phyloP scores from a whole-genome alignment of 1,140 invertebrate genomes.

The Drosophila grimshawi region DNA sequence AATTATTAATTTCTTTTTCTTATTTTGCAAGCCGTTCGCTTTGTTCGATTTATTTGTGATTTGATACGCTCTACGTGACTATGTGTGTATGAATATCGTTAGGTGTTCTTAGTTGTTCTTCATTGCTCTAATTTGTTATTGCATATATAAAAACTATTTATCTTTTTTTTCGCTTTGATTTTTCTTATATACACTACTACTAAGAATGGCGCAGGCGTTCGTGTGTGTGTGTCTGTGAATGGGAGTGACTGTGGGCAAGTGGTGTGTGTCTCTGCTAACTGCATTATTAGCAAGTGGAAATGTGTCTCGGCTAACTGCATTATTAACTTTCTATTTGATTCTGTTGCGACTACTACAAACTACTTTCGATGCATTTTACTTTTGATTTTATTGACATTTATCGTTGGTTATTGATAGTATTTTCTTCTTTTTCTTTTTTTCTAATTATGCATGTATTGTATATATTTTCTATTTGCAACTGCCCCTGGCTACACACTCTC shows the following conservation, averaged over 20 bases:
- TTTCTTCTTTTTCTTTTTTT: constrained; percentile 10
- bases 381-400: constrained; percentile 81
- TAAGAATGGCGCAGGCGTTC: constrained; percentile 56
- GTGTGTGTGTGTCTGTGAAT: constrained; percentile 36
- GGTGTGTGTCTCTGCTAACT: constrained; percentile 3
- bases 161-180: constrained; percentile 41
- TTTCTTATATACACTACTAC: constrained; percentile 73
- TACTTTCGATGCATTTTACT: constrained; percentile 77
- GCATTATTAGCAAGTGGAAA: too few relatives aligned
- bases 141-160: constrained; percentile 76
- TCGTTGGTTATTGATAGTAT: constrained; percentile 69
- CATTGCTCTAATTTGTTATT: constrained; percentile 65
- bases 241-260: constrained; percentile 21
- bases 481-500: constrained; percentile 33
- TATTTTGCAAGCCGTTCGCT: constrained; percentile 62
- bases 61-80: constrained; percentile 61
- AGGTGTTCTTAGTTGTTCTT: constrained; percentile 48
- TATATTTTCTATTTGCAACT: constrained; percentile 49
- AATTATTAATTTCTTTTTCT: constrained; percentile 31
- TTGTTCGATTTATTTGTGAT: constrained; percentile 38
- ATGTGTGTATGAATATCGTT: constrained; percentile 60
- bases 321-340: constrained; percentile 53
- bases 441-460: constrained; percentile 28
- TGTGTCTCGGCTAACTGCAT: constrained; percentile 24
- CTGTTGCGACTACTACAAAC: constrained; percentile 50